Percentiles rank a stretch among this genome's conserved stretches.
phyloP scores from a whole-genome alignment of 2,797 vertebrate genomes.

The Streptopelia turtur region DNA sequence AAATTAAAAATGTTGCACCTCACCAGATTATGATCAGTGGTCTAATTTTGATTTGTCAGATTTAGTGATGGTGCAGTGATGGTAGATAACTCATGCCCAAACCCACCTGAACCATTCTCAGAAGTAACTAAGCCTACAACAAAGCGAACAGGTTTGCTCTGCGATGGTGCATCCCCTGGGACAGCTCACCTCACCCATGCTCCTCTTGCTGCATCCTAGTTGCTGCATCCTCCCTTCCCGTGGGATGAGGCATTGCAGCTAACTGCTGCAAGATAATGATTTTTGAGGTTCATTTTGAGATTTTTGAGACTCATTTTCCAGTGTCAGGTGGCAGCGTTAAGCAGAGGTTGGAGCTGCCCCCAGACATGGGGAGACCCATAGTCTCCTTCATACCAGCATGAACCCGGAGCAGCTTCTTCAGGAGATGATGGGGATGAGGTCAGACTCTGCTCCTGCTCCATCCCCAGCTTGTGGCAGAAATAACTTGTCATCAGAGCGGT shows the following conservation, averaged over 20 bases:
- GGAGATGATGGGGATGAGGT: background rate
- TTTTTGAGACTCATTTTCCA: background rate
- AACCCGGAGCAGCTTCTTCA: background rate
- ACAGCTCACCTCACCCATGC: rapidly evolving
- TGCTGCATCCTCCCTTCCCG: background rate
- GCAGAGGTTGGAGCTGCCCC: background rate
- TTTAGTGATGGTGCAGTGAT: background rate
- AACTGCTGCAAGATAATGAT: background rate
- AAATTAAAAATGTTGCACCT: background rate
- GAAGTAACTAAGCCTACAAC: background rate
- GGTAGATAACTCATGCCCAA: background rate
- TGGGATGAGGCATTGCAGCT: background rate
- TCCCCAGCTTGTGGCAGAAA: background rate
- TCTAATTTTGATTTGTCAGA: background rate
- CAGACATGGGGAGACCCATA: background rate
- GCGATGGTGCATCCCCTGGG: background rate
- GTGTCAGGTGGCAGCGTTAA: rapidly evolving
- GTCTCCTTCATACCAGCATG: background rate
- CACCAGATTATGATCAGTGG: background rate
- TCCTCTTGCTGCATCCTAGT: background rate
- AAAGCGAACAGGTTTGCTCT: background rate
- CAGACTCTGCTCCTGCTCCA: background rate
- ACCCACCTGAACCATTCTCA: background rate
- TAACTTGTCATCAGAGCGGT: constrained; percentile 20
- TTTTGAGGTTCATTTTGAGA: background rate